Conservation (phyloP, 2,797 vertebrate species). For the Oreonectes daqikongensis region DNA sequence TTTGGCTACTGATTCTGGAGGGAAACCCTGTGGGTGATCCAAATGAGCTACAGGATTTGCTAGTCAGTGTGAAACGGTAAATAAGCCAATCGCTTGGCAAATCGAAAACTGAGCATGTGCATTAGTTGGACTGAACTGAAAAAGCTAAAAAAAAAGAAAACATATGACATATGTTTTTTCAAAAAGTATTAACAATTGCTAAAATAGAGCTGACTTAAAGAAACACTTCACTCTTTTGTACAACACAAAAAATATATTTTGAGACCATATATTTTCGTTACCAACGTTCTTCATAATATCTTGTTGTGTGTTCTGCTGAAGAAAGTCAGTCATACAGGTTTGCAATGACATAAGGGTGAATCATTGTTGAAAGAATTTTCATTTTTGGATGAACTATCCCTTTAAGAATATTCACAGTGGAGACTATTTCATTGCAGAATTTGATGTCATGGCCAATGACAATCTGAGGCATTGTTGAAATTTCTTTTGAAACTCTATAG, state of each 20-base stretch:
- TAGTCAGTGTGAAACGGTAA: conserved; percentile 71
- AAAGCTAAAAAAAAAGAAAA: not conserved
- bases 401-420: too few species aligned
- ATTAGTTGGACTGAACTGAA: not conserved
- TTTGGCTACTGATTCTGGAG: not conserved
- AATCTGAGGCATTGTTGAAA: not conserved
- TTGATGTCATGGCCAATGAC: not conserved
- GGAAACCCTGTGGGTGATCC: conserved; percentile 86
- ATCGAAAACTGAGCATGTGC: not conserved
- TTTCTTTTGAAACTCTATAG: too few species aligned
- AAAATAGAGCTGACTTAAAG: not conserved
- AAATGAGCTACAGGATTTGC: conserved; percentile 90
- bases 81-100: not conserved
- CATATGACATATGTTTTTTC: not conserved
- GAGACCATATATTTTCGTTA: too few species aligned
- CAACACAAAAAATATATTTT: too few species aligned
- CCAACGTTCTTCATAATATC: too few species aligned
- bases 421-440: not conserved
- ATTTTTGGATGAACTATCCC: too few species aligned
- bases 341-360: too few species aligned
- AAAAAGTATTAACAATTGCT: not conserved
- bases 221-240: too few species aligned
- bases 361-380: too few species aligned
- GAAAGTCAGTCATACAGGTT: too few species aligned
- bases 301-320: too few species aligned